These are phyloP conservation scores for Molothrus aeneus DNA, from an alignment of 2,797 vertebrate genomes.

Conservation along the genomic window DNA sequence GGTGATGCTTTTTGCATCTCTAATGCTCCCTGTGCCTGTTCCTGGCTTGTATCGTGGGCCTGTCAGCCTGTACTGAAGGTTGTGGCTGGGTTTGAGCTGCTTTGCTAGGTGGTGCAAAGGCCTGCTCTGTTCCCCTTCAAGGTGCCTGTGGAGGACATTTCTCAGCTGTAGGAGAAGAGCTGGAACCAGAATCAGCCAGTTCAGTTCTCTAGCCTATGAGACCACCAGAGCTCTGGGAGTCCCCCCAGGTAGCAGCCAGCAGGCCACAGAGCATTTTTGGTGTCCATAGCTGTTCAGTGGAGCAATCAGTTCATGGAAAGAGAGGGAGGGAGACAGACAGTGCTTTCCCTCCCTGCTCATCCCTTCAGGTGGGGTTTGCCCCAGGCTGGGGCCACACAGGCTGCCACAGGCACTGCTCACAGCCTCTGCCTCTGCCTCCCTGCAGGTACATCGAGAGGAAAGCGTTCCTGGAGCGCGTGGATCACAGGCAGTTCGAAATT, in stretches of 20 bases:
- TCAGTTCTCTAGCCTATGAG: background rate
- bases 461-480: slow-evolving; percentile 94
- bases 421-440: slow-evolving; percentile 16
- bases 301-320: background rate
- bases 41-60: accelerated
- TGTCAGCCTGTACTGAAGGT: background rate
- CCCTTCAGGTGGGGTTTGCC: accelerated
- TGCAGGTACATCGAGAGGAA: slow-evolving; percentile 94
- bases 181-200: background rate
- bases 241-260: background rate
- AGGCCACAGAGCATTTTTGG: background rate
- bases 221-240: background rate
- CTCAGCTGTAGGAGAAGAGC: background rate
- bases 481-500: slow-evolving; percentile 94
- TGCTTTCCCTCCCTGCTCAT: background rate
- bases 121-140: background rate
- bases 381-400: background rate
- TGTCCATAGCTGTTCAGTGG: accelerated
- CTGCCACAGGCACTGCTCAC: background rate
- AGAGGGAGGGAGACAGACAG: background rate
- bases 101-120: background rate
- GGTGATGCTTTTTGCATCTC: background rate
- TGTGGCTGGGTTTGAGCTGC: background rate
- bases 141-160: background rate
- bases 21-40: background rate